Conservation (phyloP, 1,140 invertebrate genomes). For the Zaprionus camerounensis region DNA sequence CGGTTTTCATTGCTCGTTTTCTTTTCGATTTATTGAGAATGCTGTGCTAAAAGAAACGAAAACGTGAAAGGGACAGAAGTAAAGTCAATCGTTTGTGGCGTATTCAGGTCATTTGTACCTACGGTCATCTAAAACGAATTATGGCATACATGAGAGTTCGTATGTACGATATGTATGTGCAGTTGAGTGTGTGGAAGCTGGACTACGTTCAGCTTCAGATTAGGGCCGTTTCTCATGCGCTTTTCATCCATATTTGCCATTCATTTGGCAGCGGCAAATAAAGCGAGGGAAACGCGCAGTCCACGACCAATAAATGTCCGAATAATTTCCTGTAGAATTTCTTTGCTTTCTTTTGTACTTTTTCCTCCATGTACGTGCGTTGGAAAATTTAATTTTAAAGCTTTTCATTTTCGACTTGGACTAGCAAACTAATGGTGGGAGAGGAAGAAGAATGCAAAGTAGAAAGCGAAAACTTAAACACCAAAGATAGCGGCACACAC, state of each 20-base stretch:
- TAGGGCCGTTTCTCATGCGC: conserved; percentile 58
- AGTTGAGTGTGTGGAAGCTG: conserved; percentile 16
- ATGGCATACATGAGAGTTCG: conserved; percentile 38
- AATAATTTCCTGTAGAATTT: conserved; percentile 42
- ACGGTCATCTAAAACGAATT: conserved; percentile 48
- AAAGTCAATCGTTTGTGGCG: conserved; percentile 59
- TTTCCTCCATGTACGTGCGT: conserved; percentile 10
- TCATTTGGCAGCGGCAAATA: conserved; percentile 63
- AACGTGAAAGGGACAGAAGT: conserved; percentile 2
- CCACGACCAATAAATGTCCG: conserved; percentile 66
- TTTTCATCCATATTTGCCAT: conserved; percentile 63
- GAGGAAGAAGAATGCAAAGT: conserved; percentile 45
- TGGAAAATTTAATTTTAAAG: conserved; percentile 51
- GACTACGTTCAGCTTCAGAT: conserved; percentile 9
- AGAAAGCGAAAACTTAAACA: conserved; percentile 53
- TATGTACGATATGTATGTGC: conserved; percentile 10
- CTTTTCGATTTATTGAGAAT: background rate
- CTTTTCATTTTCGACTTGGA: conserved; percentile 10
- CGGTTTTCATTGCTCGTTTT: conserved; percentile 4
- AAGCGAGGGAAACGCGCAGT: conserved; percentile 31
- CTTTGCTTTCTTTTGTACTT: background rate
- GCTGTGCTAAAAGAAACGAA: background rate
- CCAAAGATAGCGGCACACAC: conserved; percentile 45
- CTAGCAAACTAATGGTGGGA: conserved; percentile 31
- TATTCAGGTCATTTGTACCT: conserved; percentile 69